Conservation (phyloP, 2,797 vertebrate genomes). For the Capromys pilorides region DNA sequence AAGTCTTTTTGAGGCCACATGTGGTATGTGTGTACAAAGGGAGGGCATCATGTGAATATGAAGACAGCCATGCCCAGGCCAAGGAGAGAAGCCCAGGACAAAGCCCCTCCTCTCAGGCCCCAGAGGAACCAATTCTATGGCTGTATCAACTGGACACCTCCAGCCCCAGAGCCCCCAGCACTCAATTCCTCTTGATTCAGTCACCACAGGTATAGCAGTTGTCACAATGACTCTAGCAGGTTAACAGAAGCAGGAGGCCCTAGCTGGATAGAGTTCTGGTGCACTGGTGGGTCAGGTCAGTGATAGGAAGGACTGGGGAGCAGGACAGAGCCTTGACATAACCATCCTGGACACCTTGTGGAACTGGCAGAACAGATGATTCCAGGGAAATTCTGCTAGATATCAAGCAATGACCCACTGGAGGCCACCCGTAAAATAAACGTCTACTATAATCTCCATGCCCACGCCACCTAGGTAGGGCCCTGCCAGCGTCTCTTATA, state of each 20-base stretch:
- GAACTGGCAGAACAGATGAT: background rate
- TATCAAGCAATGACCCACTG: background rate
- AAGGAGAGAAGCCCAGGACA: background rate
- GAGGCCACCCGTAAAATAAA: background rate
- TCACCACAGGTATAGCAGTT: rapidly evolving
- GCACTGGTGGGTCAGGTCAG: background rate
- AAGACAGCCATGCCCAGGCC: rapidly evolving
- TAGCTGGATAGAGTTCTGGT: background rate
- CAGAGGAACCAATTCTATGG: no score
- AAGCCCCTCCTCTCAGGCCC: background rate
- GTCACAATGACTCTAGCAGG: background rate
- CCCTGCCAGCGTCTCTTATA: rapidly evolving
- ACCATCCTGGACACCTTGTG: background rate
- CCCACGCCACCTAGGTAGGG: background rate
- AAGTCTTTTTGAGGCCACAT: background rate
- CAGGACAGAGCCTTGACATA: no score
- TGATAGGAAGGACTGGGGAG: rapidly evolving
- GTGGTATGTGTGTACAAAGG: background rate
- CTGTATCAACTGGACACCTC: background rate
- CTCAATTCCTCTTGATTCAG: background rate
- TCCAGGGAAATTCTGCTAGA: conserved; percentile 24
- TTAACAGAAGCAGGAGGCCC: rapidly evolving
- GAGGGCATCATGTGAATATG: rapidly evolving
- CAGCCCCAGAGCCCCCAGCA: background rate
- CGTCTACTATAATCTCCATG: background rate